Evolutionary conservation across 2,113 vertebrate species (phyloP), one percentile per base, ranked within the genome.

Genomic region (Gallinago media): DNA sequence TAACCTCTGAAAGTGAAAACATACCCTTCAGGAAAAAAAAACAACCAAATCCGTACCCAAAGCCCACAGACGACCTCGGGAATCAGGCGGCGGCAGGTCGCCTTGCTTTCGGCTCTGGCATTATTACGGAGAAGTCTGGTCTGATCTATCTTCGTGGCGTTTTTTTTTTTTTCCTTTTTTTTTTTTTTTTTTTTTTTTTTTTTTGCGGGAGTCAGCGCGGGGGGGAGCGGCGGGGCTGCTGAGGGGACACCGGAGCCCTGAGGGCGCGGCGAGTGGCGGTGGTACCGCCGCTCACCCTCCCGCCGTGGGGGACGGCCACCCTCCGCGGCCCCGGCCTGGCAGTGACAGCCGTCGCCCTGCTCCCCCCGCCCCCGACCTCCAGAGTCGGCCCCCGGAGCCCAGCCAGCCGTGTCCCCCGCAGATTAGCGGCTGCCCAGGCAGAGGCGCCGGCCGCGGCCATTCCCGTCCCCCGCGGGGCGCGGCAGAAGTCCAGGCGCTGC

Each of bases 1-100:
- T 95, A 80, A 90, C 56, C 95, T 94, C 96, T 95, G 83, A 88
- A 97, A 97, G 78, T 67, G 92, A 95, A 98, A 97, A 94, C 31
- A 94, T 3, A 79, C 10, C 65, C 75, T 72, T 95, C 74, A 94
- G 89, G 93, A 29, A 67, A 56, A 55, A 58, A 5, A 34, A 68
- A 44, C 72, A 42, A 42, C 5, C 36, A 68, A 78, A 44, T 32
- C 71, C 61, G 26, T 47, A 76, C 25, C 59, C 15, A 47, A 66
- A 92, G 32, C 71, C 22, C 62, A 18, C 38, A 14, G 79, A 31
- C 34, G 63, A 25, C 14, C 58, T 21, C 55, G 32, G 27, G 36
- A 29, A 18, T 3, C 3, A 50, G 6, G 73, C 29, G 65, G 85
- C 32, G 16, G 76, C 76, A 62, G 65, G 67, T 70, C 36, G 31